These are phyloP conservation scores for Cariama cristata DNA, from an alignment of 2,113 vertebrate species.

Conservation along the genomic window DNA sequence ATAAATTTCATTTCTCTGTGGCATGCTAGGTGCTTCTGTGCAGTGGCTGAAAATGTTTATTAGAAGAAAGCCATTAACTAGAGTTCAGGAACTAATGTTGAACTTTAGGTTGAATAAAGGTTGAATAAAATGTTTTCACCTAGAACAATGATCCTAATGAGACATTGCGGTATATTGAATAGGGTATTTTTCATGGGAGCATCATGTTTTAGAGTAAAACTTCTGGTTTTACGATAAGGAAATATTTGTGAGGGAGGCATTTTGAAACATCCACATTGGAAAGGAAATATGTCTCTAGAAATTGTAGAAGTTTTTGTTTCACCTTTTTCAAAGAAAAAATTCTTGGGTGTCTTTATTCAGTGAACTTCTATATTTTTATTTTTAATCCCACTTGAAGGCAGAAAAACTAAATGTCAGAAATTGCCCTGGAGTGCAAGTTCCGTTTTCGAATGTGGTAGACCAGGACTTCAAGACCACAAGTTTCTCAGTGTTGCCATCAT, in stretches of 20 bases:
- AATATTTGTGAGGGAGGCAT: not conserved
- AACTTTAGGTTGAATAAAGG: not conserved
- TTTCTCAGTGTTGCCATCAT: not conserved
- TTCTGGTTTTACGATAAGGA: not conserved
- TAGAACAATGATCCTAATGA: not conserved
- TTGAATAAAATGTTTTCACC: not conserved
- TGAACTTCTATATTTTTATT: not conserved
- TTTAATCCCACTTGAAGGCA: not conserved
- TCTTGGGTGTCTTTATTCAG: not conserved
- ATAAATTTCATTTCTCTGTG: not conserved
- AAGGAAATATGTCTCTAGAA: not conserved
- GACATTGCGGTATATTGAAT: not conserved
- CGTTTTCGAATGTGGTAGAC: not conserved
- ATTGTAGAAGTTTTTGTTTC: not conserved
- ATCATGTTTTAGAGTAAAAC: not conserved
- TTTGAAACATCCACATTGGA: not conserved
- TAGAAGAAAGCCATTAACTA: not conserved
- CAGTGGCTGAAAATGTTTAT: not conserved
- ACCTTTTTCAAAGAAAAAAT: not conserved
- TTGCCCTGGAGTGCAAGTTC: conserved; percentile 1
- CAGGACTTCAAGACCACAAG: not conserved
- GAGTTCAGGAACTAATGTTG: not conserved
- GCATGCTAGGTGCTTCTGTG: not conserved
- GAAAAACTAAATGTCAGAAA: conserved; percentile 40
- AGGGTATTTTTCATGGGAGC: not conserved